A percentile compares a stretch with the other conserved stretches of the same genome.
Conservation (phyloP, 2,888 invertebrate species). For the Polydrusus tereticollis region DNA sequence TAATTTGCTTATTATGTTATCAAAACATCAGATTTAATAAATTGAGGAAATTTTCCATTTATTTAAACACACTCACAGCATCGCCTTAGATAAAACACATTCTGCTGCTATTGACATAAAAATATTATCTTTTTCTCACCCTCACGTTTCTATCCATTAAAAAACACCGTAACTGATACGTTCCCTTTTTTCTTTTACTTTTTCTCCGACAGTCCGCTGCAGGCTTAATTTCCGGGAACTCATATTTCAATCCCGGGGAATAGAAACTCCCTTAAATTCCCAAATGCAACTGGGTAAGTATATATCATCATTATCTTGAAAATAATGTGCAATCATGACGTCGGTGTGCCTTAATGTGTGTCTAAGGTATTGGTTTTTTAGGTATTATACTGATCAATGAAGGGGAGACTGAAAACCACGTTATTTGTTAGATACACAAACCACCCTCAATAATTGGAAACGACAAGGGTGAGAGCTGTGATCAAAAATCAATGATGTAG, state of each 20-base stretch:
- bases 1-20: no score
- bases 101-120: background rate
- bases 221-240: conserved; percentile 43
- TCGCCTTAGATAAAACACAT: background rate
- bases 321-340: conserved; percentile 42
- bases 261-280: conserved; percentile 15
- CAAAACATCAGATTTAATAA: no score
- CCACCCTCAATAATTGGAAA: conserved; percentile 29
- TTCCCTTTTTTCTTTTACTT: conserved; percentile 19
- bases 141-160: conserved; percentile 21
- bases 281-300: conserved; percentile 39
- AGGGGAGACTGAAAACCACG: conserved; percentile 27
- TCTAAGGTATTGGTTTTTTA: conserved; percentile 45
- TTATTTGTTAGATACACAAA: conserved; percentile 40
- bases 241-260: conserved; percentile 29
- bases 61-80: background rate
- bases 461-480: conserved; percentile 6
- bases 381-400: conserved; percentile 22
- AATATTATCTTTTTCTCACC: conserved; percentile 13
- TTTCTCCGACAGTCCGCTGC: conserved; percentile 18
- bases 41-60: background rate
- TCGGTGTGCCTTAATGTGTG: conserved; percentile 34
- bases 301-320: conserved; percentile 47
- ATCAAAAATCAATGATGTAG: conserved; percentile 12
- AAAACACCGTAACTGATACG: conserved; percentile 26